Evolutionary conservation across 92 coral and sea anemone species (phyloP), one percentile per base, ranked within the genome.

Genomic region (Paramuricea clavata): DNA sequence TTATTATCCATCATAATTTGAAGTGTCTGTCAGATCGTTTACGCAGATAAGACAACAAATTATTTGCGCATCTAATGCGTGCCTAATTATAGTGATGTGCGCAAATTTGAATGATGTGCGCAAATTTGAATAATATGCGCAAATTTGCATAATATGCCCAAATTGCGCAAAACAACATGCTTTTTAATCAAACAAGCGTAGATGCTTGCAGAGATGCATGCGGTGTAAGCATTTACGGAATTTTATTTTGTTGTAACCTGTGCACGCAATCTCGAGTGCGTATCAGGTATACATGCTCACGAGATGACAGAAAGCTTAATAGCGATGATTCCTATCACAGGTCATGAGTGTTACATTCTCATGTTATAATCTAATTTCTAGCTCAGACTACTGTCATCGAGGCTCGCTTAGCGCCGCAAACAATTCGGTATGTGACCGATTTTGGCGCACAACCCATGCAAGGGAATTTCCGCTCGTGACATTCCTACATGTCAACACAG

Each of bases 31-130:
- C 84, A 79, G 56, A 79, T 60, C 84, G 73, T 36, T 59, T 79
- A 79, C 33, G 11, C 52, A 59, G 84, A 79, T 79, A 79, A 79
- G 71, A 79, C 74, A 79, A 79, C 84, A 79, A 36, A 56, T 79
- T 79, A 57, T 79, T 79, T 79, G 84, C 54, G 34, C 71, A 6
- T 54, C 27, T 76, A 54, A 76, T 76, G 68, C 82, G 82, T 41
- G 72, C 68, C 68, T 50, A 28, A 49, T 76, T 76, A 22, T 76
- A 28, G 12, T 25, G 15, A 7, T 60, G 6, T 27, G 35, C 81
- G 35, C 22, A 62, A 62, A 62, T 62, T 8, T 31, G 36, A 28
- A 65, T 65, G 28, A 65, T 28, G 11, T 65, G 72, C 70, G 70
- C 39, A 26, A 25, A 28, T 56, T 56, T 56, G 64, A n/a, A 56